A percentile compares a stretch with the other conserved stretches of the same genome.
These are phyloP conservation scores for Notarius quadriscutis DNA, from an alignment of 2,113 vertebrate species.

Conservation along the genomic window DNA sequence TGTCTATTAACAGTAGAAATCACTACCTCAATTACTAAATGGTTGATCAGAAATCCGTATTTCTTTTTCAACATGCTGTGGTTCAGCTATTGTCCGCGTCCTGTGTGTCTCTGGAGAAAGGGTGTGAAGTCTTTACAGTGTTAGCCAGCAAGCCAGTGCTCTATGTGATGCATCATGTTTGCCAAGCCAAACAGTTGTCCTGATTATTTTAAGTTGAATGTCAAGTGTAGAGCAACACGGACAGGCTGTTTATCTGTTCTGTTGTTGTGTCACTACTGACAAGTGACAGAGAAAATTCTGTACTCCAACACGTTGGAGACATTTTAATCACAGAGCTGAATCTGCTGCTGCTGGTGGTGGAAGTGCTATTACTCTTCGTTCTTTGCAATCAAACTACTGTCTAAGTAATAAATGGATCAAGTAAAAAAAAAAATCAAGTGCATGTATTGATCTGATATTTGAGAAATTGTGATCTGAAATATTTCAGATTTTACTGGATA, in stretches of 20 bases:
- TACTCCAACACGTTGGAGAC: neutral
- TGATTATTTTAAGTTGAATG: constrained; percentile 10
- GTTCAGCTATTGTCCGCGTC: neutral
- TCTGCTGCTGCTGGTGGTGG: neutral
- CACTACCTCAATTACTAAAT: neutral
- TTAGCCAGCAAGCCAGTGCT: neutral
- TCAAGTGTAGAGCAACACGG: neutral
- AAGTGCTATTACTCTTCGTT: neutral
- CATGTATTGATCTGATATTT: neutral
- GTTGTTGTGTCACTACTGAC: constrained; percentile 15
- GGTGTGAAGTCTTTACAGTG: neutral
- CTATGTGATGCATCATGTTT: neutral
- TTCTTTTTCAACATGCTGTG: neutral
- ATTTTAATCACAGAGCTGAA: neutral
- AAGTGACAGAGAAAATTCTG: neutral
- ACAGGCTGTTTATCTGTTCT: neutral
- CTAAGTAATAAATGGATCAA: neutral
- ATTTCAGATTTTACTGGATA: neutral
- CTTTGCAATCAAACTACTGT: neutral
- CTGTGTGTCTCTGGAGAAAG: neutral
- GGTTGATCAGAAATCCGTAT: neutral
- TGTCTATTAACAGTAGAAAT: neutral
- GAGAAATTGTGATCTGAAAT: neutral
- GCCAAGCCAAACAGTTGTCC: neutral
- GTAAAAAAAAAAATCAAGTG: neutral